Evolutionary conservation across 2,888 invertebrate species (phyloP).

Genomic region (Cephus nigrinus): DNA sequence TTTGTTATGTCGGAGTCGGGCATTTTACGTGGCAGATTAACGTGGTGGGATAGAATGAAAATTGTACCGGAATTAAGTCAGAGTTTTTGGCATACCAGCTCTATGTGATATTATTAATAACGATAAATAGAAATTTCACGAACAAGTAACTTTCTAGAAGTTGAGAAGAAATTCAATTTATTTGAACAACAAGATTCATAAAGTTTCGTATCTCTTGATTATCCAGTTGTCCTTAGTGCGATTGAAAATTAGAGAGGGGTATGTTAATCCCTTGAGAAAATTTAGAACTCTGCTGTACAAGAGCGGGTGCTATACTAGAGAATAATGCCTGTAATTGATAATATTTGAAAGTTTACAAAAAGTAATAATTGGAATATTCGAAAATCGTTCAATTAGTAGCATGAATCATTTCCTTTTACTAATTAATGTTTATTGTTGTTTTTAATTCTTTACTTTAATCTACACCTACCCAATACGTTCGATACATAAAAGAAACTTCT

Average conservation of each 20-base stretch:
- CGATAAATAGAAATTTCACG: not conserved
- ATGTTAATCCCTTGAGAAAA: not conserved
- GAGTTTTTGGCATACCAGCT: not conserved
- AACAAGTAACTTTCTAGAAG: not conserved
- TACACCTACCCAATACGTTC: too few relatives aligned
- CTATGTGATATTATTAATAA: not conserved
- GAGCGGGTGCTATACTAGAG: too few relatives aligned
- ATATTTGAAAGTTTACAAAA: too few relatives aligned
- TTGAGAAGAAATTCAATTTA: not conserved
- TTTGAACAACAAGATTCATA: not conserved
- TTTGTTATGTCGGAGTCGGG: not conserved
- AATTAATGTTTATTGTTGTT: too few relatives aligned
- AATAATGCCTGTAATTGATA: too few relatives aligned
- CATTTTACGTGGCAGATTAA: not conserved
- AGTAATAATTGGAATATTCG: too few relatives aligned
- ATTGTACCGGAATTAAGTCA: not conserved
- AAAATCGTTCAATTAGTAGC: not conserved
- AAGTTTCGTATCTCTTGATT: not conserved
- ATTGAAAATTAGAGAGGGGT: not conserved
- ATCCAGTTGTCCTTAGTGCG: not conserved
- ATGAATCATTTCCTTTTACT: too few relatives aligned
- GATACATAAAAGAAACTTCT: too few relatives aligned
- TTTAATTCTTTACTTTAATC: too few relatives aligned
- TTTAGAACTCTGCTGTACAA: not conserved
- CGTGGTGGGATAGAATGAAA: not conserved